Percentiles rank a stretch among this genome's conserved stretches.
These are phyloP conservation scores for Cheilosia urbana DNA, from an alignment of 2,888 invertebrate species.

Conservation along the genomic window DNA sequence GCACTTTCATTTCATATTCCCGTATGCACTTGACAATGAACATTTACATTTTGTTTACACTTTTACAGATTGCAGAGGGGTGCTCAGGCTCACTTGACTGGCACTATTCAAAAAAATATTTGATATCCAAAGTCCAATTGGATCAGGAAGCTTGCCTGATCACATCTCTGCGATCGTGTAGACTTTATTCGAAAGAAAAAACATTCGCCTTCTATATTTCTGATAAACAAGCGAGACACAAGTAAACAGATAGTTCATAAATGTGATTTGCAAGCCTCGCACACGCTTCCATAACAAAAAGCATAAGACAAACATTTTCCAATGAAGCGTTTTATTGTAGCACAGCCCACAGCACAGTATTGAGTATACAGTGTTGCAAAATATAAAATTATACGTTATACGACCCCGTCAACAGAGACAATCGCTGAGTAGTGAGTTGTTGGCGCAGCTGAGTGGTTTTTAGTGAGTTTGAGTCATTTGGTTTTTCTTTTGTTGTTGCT, in stretches of 20 bases:
- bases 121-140: conserved; percentile 31
- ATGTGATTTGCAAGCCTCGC: conserved; percentile 15
- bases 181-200: conserved; percentile 32
- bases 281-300: not conserved
- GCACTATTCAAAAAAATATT: not conserved
- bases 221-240: conserved; percentile 1
- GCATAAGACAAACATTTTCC: conserved; percentile 31
- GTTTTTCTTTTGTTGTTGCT: conserved; percentile 11
- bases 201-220: not conserved
- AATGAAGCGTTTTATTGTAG: conserved; percentile 20
- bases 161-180: not conserved
- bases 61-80: not conserved
- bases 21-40: conserved; percentile 31
- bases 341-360: no score
- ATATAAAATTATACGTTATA: conserved; percentile 8
- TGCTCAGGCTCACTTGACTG: not conserved
- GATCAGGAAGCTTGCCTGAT: conserved; percentile 18
- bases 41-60: conserved; percentile 8
- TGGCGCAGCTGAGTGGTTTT: conserved; percentile 22
- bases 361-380: not conserved
- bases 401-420: conserved; percentile 3
- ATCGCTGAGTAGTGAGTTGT: not conserved
- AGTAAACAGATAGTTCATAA: conserved; percentile 2
- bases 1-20: conserved; percentile 17
- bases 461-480: conserved; percentile 50